Percentiles rank a stretch among this genome's conserved stretches.
Evolutionary conservation across 2,797 vertebrate species (phyloP).

Genomic region (Salmo trutta): DNA sequence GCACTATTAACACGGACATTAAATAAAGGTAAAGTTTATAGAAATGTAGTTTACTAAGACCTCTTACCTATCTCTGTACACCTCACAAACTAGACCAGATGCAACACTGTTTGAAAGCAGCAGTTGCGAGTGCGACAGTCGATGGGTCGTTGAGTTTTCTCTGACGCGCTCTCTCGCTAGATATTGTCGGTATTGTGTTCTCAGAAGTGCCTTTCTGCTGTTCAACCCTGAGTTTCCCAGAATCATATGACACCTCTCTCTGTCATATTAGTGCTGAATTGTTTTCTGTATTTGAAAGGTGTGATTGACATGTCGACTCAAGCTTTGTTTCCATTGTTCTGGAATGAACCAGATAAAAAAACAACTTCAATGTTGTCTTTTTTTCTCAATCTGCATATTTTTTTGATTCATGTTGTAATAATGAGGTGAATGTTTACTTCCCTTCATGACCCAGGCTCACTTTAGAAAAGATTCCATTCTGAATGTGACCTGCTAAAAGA

Average conservation of each 20-base stretch:
- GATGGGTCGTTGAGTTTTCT: background rate
- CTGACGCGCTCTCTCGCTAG: background rate
- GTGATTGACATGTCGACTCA: background rate
- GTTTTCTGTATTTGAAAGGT: background rate
- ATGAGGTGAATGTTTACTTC: conserved; percentile 31
- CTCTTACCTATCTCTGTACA: too few species aligned
- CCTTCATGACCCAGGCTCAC: background rate
- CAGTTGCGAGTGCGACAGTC: too few species aligned
- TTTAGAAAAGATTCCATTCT: background rate
- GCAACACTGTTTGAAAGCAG: too few species aligned
- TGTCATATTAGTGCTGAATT: conserved; percentile 23
- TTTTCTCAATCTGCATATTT: background rate
- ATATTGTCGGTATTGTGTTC: background rate
- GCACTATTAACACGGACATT: too few species aligned
- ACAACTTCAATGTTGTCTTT: background rate
- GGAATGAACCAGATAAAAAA: background rate
- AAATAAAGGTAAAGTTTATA: too few species aligned
- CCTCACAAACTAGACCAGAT: too few species aligned
- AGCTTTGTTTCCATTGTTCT: background rate
- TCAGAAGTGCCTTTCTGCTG: conserved; percentile 54
- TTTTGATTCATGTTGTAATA: background rate
- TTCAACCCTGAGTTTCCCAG: background rate
- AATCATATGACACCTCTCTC: conserved; percentile 13
- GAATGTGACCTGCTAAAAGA: conserved; percentile 53
- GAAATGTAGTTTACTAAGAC: too few species aligned